Base-by-base conservation (phyloP, 2,888 invertebrate genomes). In the Parnassius orleans region DNA sequence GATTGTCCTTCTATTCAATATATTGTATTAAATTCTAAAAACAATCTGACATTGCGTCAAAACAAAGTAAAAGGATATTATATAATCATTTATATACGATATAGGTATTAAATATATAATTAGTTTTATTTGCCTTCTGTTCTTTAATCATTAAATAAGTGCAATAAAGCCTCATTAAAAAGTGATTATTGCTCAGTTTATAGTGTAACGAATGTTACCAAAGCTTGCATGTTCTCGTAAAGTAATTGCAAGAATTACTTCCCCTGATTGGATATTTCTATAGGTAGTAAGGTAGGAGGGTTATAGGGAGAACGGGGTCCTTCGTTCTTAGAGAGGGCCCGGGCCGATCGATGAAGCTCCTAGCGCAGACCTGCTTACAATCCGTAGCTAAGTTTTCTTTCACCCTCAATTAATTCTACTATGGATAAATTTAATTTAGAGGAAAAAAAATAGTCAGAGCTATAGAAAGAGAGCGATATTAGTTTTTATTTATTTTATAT, bases 311-410 rank as follows among this genome's bases (percentile, higher is more conserved):
- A 65, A 42, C 53, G 53, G 44, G 67, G 58, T 68, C 68, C 68
- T 48, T 48, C 53, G 43, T 65, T 57, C 57, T 63, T 60, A 57
- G 63, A 64, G 66, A 56, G 59, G 62, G 60, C 86, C 86, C 85
- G 84, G 83, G 77, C 82, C 69, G 84, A 86, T 87, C 87, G 86
- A 86, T 86, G 64, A 67, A 85, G 84, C 86, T 75, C 69, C 67
- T 59, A 14, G 54, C 69, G 46, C 44, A 46, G 42, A 42, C 51
- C 63, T 64, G 66, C 57, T 41, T 50, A 57, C 19, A 57, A 53
- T 68, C 42, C 65, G 63, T 15, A 65, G 48, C 50, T 57, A 57
- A 55, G 54, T 60, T 58, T 50, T 59, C 59, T 56, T 57, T 42
- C 44, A 52, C 53, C 33, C 3, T 10, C 19, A 53, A 48, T 53